These are phyloP conservation scores for Australoheros facetus DNA, from an alignment of 2,797 vertebrate species.

Conservation along the genomic window DNA sequence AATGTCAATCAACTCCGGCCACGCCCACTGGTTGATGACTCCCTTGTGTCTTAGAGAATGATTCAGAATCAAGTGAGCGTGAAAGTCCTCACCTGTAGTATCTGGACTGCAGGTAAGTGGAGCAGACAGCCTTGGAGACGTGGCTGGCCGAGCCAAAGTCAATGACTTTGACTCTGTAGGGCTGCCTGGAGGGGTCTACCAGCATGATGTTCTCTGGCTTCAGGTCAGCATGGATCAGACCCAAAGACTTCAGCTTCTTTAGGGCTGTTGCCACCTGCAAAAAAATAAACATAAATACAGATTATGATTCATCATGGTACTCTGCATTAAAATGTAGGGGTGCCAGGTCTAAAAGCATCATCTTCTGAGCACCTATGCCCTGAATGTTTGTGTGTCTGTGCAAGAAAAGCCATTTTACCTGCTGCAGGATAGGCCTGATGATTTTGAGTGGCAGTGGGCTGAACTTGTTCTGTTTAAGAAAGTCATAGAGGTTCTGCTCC, in stretches of 20 bases:
- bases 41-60: neutral
- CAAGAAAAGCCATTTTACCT: conserved; percentile 65
- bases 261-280: conserved; percentile 90
- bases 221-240: conserved; percentile 97
- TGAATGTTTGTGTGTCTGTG: too few species aligned
- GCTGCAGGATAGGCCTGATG: conserved; percentile 94
- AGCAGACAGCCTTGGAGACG: conserved; percentile 98
- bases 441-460: conserved; percentile 96
- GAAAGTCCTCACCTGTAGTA: conserved; percentile 91
- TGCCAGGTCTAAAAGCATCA: neutral
- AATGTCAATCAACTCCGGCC: neutral
- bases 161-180: conserved; percentile 97
- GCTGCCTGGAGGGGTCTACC: conserved; percentile 94
- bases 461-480: conserved; percentile 99
- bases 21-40: neutral
- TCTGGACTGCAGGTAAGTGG: conserved; percentile 96
- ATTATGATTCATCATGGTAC: neutral
- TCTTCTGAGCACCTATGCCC: neutral
- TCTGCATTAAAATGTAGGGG: neutral
- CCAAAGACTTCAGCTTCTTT: conserved; percentile 96
- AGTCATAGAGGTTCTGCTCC: conserved; percentile 98
- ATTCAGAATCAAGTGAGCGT: neutral
- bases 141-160: conserved; percentile 99
- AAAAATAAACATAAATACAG: neutral
- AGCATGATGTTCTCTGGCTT: conserved; percentile 99